Evolutionary conservation across 2,888 invertebrate genomes (phyloP), one percentile per base, ranked within the genome.

Genomic region (Electrophaes corylata): DNA sequence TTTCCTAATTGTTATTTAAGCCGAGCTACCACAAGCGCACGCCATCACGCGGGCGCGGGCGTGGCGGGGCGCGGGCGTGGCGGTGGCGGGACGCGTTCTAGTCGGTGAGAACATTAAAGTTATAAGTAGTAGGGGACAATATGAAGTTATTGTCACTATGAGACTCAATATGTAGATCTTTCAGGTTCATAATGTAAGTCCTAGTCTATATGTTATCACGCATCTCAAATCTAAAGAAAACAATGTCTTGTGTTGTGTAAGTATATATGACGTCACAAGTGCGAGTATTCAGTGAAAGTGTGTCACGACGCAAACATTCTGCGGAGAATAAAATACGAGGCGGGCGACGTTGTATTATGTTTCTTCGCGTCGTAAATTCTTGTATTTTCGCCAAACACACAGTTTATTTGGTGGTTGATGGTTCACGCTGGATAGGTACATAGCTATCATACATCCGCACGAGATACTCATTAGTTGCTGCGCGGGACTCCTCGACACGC

Each of bases 261-360:
- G n/a, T n/a, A n/a, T n/a, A 8, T 12, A 37, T 47, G 35, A 37
- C 47, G 47, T 47, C 47, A 47, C 23, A 37, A 37, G 35, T 35
- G 23, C 20, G 20, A 31, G 14, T 20, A 10, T 16, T 10, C 43
- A n/a, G 10, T 1, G 33, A 12, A 18, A 19, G 46, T 18, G 46
- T 35, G 20, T 37, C 47, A 14, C 35, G 45, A 44, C 20, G 18
- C 20, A 40, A 26, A 29, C 39, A 49, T 49, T 49, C 29, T 49
- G 39, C 10, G 37, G 16, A 39, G 26, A 29, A 49, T 39, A 49
- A 40, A 49, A 49, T 49, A 39, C 14, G 8, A 35, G 20, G 37
- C 12, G 14, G 8, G 16, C 37, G 8, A 16, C 16, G 16, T 37
- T 41, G 12, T 41, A 20, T 20, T 41, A 41, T 23, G 11, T 14